Evolutionary conservation across 53 echinoderm and acorn worm genomes (phyloP), one percentile per base, ranked within the genome.

Genomic region (Hippasteria phrygiana): DNA sequence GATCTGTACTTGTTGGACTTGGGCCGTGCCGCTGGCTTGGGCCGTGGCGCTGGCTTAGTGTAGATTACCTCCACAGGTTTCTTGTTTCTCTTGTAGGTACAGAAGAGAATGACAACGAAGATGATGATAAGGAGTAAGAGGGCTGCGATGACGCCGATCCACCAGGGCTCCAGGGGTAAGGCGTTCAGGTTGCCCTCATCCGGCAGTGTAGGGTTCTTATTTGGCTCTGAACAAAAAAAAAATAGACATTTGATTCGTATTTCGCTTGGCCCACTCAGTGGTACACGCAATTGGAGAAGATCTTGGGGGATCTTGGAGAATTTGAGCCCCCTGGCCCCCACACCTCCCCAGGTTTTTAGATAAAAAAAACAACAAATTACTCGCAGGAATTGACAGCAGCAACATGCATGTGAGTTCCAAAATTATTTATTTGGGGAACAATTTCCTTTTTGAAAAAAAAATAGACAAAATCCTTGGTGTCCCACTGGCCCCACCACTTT

Each of bases 91-190:
- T 88, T 82, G 43, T 88, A 90, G 34, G 91, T 94, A 39, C 93
- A 96, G 70, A 87, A 53, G 29, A 96, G 91, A 16, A 96, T 89
- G 13, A 89, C 43, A 2, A 93, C 71, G 71, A 96, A 94, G 56
- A 96, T 84, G 26, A 93, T 71, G 48, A 96, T 94, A 5, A 96
- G 93, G 4, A 94, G 54, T 20, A 91, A 29, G 0, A 96, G 74
- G 16, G 93, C 93, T 3, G 79, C 93, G 3, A 96, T 94, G 62
- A 96, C 93, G 43, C 93, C 96, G 5, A 96, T 92, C 96, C 96
- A 96, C 96, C 96, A 96, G 4, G 96, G 94, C 55, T 96, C 96
- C 10, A 96, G 46, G 18, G 56, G 54, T 1, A 93, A 38, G 1
- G 78, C 27, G 1, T 53, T 43, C 31, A 73, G 59, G 13, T 5